These are phyloP conservation scores for Caretta caretta DNA, from an alignment of 2,113 vertebrate species.

Conservation along the genomic window DNA sequence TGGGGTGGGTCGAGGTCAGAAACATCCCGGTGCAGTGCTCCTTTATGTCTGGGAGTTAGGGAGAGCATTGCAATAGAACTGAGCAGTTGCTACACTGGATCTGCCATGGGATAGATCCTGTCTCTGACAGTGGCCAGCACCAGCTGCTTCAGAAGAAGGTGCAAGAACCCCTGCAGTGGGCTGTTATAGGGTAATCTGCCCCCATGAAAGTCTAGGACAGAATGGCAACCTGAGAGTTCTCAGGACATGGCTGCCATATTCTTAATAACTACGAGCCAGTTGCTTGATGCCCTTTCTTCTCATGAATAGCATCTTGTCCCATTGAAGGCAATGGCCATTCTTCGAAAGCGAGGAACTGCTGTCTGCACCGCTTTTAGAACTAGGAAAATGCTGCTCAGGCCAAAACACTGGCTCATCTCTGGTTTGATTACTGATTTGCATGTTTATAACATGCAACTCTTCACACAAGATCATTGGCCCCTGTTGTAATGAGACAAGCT, in stretches of 20 bases:
- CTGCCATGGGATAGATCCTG: neutral
- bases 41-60: neutral
- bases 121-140: neutral
- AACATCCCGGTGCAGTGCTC: neutral
- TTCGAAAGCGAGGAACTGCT: neutral
- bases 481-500: neutral
- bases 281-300: neutral
- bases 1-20: rapidly evolving
- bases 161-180: neutral
- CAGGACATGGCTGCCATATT: neutral
- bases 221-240: neutral
- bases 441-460: neutral
- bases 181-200: neutral
- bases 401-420: neutral
- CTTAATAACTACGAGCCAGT: rapidly evolving
- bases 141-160: neutral
- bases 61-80: neutral
- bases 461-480: neutral
- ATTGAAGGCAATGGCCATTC: neutral
- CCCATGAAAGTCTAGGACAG: neutral
- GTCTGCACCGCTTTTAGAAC: neutral
- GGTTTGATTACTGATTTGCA: neutral
- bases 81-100: neutral
- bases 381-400: neutral
- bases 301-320: neutral